phyloP scores from a whole-genome alignment of 2,113 vertebrate genomes.

The Nannospalax galili region DNA sequence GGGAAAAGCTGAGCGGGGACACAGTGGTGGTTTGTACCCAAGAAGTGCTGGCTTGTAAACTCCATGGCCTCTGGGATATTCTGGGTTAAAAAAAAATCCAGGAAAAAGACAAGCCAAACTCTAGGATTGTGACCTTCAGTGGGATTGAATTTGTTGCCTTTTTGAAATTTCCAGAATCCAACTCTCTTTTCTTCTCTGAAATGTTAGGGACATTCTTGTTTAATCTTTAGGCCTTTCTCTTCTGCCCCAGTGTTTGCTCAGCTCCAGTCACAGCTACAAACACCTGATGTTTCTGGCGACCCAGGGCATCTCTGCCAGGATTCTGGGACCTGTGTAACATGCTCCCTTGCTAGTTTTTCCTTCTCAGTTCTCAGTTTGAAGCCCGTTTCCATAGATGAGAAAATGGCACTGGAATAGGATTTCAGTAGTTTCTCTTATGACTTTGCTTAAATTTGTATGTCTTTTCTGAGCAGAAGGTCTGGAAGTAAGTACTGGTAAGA shows the following conservation, averaged over 20 bases:
- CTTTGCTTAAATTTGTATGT: not conserved
- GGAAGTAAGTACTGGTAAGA: slow-evolving; percentile 1
- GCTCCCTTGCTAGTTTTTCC: not conserved
- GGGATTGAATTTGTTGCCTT: not conserved
- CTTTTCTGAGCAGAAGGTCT: not conserved
- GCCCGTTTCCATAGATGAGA: not conserved
- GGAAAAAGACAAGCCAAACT: not conserved
- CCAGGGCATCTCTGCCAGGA: not conserved
- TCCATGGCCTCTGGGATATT: not conserved
- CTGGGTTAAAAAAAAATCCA: not conserved
- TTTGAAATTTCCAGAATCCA: slow-evolving; percentile 16
- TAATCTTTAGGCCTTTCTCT: not conserved
- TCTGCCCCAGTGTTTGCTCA: not conserved
- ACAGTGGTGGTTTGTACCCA: not conserved
- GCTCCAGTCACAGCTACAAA: not conserved
- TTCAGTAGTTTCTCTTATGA: slow-evolving; percentile 26
- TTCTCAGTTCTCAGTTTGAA: not conserved
- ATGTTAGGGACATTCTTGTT: not conserved
- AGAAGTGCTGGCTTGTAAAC: not conserved
- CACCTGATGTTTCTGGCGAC: not conserved
- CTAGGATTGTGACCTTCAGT: not conserved
- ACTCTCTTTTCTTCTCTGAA: not conserved
- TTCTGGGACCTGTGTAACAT: not conserved
- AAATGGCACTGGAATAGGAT: slow-evolving; percentile 26
- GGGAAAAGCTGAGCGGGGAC: not conserved